These are phyloP conservation scores for Fopius arisanus DNA, from an alignment of 1,140 invertebrate genomes.

Conservation along the genomic window DNA sequence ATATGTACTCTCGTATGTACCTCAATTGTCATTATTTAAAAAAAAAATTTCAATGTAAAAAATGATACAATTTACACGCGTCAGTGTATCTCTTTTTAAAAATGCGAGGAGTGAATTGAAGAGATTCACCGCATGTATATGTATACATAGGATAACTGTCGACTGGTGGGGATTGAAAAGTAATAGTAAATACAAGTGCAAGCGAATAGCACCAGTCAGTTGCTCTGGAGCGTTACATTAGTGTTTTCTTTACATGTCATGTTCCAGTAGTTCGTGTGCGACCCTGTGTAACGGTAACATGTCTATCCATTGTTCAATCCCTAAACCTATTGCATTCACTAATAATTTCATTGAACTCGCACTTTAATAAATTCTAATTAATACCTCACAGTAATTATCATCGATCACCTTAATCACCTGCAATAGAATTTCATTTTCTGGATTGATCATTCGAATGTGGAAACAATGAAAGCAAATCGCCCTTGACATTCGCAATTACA, in stretches of 20 bases:
- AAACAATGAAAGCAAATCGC: neutral
- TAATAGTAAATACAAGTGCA: slow-evolving; percentile 50
- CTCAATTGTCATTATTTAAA: too few relatives aligned
- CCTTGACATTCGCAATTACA: neutral
- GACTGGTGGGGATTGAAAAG: slow-evolving; percentile 41
- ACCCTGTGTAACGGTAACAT: neutral
- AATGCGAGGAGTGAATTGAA: neutral
- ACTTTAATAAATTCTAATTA: too few relatives aligned
- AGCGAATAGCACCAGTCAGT: slow-evolving; percentile 38
- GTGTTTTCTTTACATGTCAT: neutral
- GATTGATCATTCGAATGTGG: neutral
- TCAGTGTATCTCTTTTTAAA: too few relatives aligned
- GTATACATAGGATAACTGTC: neutral
- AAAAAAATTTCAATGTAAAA: too few relatives aligned
- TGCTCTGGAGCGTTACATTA: slow-evolving; percentile 12
- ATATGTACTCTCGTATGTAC: too few relatives aligned
- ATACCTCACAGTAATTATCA: too few relatives aligned
- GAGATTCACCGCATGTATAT: neutral
- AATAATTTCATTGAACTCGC: too few relatives aligned
- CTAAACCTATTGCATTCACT: too few relatives aligned
- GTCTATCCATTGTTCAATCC: neutral
- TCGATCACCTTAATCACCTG: too few relatives aligned
- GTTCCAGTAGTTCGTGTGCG: neutral
- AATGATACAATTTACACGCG: too few relatives aligned
- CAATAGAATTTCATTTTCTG: too few relatives aligned